phyloP scores from a whole-genome alignment of 2,113 vertebrate species.

The Psephotus haematonotus region DNA sequence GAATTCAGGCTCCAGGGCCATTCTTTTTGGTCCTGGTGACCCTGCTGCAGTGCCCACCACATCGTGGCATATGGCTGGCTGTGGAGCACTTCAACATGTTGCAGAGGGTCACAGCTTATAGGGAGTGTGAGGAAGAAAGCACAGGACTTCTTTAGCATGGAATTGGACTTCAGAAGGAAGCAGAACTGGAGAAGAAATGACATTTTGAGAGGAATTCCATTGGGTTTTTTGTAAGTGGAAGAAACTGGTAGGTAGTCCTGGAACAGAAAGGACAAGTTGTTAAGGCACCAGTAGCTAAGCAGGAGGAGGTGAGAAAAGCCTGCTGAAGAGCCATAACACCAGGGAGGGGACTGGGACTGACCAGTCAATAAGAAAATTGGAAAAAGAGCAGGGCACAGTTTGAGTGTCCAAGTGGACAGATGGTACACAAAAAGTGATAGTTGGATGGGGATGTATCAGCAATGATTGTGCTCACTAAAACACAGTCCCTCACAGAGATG shows the following conservation, averaged over 20 bases:
- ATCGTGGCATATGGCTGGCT: accelerated
- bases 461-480: neutral
- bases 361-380: neutral
- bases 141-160: neutral
- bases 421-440: neutral
- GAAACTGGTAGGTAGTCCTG: neutral
- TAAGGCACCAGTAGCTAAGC: neutral
- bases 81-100: neutral
- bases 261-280: neutral
- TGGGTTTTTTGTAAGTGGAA: neutral
- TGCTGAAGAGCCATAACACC: accelerated
- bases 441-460: neutral
- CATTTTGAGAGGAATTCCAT: neutral
- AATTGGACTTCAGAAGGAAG: neutral
- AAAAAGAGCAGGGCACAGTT: neutral
- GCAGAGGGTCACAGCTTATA: neutral
- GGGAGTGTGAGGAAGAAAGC: neutral
- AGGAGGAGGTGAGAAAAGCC: neutral
- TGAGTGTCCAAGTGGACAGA: neutral
- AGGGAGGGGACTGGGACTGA: neutral
- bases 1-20: neutral
- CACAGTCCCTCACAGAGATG: neutral
- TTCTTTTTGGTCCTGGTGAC: neutral
- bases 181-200: neutral
- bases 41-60: neutral